Evolutionary conservation across 2,113 vertebrate genomes (phyloP), one percentile per base, ranked within the genome.

Genomic region (Puma concolor): DNA sequence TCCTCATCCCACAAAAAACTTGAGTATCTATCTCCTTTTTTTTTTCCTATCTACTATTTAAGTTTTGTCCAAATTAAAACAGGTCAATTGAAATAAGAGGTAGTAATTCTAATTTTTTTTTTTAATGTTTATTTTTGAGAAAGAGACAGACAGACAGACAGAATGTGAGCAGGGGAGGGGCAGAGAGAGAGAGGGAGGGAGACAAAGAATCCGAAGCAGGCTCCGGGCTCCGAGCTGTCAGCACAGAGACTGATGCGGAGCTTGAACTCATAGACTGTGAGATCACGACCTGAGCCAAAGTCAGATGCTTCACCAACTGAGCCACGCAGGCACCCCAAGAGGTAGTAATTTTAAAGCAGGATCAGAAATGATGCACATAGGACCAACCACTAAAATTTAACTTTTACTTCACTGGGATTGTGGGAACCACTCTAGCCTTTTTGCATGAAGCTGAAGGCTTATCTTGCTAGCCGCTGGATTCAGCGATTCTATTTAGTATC

Each of bases 1-100:
- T 27, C 5, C n/a, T 92, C 44, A 64, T 21, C 41, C n/a, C n/a
- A 0, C 4, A 63, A 54, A 84, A 82, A 77, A 14, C 21, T 79
- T 60, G 81, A 84, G 36, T 14, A 66, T 63, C 36, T 80, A 81
- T 44, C 63, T 31, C 4, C 5, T 44, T 25, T 38, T 41, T 76
- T 72, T 44, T 44, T 44, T 76, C 15, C 38, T 44, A 76, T 76
- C 41, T 76, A 76, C n/a, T 36, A 19, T 38, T 71, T 76, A 76
- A 50, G 27, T 33, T 97, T 79, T 80, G 7, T 85, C 21, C 36
- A 90, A 95, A 85, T 91, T 54, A 87, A 92, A 87, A 60, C 44
- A 77, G 10, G 44, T 96, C 60, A 87, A 93, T 11, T 88, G 27
- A 95, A 79, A 71, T 54, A 85, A 91, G 17, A 82, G 11, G 38